Evolutionary conservation across 2,797 vertebrate species (phyloP).

Genomic region (Choloepus didactylus): DNA sequence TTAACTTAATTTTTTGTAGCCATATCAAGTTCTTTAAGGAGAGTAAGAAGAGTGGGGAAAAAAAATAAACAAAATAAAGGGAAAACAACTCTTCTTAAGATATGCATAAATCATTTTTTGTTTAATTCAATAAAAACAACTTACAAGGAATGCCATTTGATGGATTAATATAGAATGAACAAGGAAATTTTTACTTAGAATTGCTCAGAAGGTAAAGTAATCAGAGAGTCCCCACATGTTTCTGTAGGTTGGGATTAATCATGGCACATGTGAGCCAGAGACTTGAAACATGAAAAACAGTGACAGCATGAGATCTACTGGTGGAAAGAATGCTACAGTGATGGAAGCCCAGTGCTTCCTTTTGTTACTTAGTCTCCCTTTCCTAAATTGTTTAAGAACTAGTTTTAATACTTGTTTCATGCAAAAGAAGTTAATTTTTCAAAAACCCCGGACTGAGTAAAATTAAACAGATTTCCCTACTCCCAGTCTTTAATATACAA

Average conservation of each 20-base stretch:
- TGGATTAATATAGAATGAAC: not conserved
- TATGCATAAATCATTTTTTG: not conserved
- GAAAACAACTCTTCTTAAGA: not conserved
- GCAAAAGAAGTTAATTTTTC: conserved; percentile 35
- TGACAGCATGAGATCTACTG: not conserved
- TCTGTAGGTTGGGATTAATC: not conserved
- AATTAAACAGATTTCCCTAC: not conserved
- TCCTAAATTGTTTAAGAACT: not conserved
- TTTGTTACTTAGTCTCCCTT: not conserved
- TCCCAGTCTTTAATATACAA: not conserved
- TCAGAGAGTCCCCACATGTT: not conserved
- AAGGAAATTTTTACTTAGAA: not conserved
- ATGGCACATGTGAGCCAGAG: not conserved
- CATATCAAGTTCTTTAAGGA: not conserved
- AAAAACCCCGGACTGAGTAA: not conserved
- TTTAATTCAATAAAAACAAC: not conserved
- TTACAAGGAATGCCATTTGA: not conserved
- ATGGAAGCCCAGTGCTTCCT: fast-evolving
- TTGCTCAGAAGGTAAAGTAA: not conserved
- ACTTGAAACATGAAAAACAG: not conserved
- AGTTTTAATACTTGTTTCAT: not conserved
- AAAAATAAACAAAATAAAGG: not conserved
- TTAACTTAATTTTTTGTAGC: not conserved
- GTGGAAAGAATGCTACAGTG: not conserved
- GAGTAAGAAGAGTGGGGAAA: not conserved